These are phyloP conservation scores for Ctenopoma kingsleyae DNA, from an alignment of 2,797 vertebrate species.

Conservation along the genomic window DNA sequence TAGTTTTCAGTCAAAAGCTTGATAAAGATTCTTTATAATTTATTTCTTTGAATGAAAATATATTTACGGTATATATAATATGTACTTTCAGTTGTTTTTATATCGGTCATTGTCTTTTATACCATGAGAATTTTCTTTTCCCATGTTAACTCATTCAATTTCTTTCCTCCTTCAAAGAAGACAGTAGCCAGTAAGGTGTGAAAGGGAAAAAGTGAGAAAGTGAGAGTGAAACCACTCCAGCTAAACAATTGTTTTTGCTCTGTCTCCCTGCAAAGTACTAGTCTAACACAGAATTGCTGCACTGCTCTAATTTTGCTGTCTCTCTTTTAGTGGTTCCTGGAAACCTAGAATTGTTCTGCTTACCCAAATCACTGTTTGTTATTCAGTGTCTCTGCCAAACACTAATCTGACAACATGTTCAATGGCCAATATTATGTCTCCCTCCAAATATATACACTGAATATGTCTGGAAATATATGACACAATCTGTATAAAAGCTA, in stretches of 20 bases:
- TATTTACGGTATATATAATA: conserved; percentile 88
- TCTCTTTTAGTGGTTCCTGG: conserved; percentile 58
- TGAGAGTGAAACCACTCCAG: conserved; percentile 58
- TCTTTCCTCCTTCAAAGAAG: conserved; percentile 51
- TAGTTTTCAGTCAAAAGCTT: conserved; percentile 79
- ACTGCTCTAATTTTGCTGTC: conserved; percentile 45
- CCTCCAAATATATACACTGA: conserved; percentile 74
- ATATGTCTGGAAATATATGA: conserved; percentile 69
- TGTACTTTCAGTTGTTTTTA: conserved; percentile 78
- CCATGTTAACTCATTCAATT: conserved; percentile 31
- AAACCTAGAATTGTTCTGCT: conserved; percentile 50
- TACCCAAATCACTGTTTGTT: conserved; percentile 65
- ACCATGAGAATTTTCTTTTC: conserved; percentile 35
- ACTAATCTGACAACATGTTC: conserved; percentile 68
- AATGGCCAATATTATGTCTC: conserved; percentile 57
- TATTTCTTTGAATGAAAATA: conserved; percentile 90
- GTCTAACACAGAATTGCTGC: conserved; percentile 49
- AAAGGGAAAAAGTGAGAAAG: conserved; percentile 66
- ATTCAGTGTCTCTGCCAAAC: conserved; percentile 67
- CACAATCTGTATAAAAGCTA: conserved; percentile 60
- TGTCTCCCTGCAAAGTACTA: conserved; percentile 57
- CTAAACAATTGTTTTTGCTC: conserved; percentile 50
- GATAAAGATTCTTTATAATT: conserved; percentile 88
- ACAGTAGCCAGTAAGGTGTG: conserved; percentile 68
- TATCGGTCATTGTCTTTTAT: conserved; percentile 65